Conservation (phyloP, 2,888 invertebrate species). For the Ophion ventricosus region DNA sequence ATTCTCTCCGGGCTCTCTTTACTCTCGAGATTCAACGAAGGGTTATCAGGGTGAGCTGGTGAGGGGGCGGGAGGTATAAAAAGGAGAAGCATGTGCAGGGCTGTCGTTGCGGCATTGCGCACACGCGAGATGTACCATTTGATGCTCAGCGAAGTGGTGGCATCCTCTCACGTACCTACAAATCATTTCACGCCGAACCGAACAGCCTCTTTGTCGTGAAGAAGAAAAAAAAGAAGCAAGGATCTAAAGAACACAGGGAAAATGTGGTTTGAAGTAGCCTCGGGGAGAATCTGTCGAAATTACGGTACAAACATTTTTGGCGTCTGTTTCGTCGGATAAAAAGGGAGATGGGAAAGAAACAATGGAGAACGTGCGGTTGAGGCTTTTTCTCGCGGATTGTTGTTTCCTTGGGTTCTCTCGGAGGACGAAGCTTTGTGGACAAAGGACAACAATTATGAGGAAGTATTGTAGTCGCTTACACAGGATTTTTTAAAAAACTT, state of each 20-base stretch:
- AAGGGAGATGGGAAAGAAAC: neutral
- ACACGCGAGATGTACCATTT: slow-evolving; percentile 53
- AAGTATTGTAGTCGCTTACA: no score
- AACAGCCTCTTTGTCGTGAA: neutral
- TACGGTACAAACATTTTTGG: neutral
- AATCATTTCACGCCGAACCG: slow-evolving; percentile 19
- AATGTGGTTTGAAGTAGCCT: neutral
- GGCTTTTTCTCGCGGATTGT: no score
- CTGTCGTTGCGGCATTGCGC: slow-evolving; percentile 24
- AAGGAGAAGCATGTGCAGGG: slow-evolving; percentile 37
- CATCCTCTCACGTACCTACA: slow-evolving; percentile 15
- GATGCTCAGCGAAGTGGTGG: slow-evolving; percentile 53
- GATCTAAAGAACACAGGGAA: neutral
- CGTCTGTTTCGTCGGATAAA: neutral
- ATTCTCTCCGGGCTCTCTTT: slow-evolving; percentile 39
- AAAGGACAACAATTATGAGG: no score
- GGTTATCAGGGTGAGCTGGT: neutral
- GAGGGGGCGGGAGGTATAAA: slow-evolving; percentile 1
- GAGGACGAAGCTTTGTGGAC: no score
- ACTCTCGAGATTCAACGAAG: slow-evolving; percentile 53
- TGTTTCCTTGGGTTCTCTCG: no score
- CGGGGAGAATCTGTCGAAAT: neutral
- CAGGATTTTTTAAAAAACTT: neutral
- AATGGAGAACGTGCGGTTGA: no score
- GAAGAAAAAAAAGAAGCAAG: neutral